Base-by-base conservation (phyloP, 2,113 vertebrate genomes). In the Leucopternis melanops region DNA sequence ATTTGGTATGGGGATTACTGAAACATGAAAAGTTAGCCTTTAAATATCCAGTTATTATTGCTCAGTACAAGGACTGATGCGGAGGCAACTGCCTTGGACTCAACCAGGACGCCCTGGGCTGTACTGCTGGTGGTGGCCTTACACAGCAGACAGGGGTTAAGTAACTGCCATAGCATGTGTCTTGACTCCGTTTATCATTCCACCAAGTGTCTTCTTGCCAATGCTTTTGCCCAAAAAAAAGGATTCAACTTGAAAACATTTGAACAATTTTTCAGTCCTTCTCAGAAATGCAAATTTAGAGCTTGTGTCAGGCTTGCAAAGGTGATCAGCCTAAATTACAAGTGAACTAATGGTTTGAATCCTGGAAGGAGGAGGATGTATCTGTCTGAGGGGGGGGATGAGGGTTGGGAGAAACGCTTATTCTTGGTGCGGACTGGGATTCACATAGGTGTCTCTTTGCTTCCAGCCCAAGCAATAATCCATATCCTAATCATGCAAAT, bases 381-480 rank as follows among this genome's bases (percentile, higher is more conserved):
- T 38, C 44, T 34, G 7, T 75, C 36, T 81, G 59, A 32, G n/a
- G 36, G 26, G 14, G 44, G 32, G 13, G 49, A 25, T 3, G 18
- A 6, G 49, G 8, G 16, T 10, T 9, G 12, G 50, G 6, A 14
- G 20, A 47, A 84, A n/a, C 5, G 5, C 6, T 47, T 3, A 11
- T 31, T 38, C 65, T 40, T 65, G 27, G 11, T 52, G 16, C 11
- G 25, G 26, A 5, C 7, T 38, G 22, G 12, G 12, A 13, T 63
- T 72, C 25, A 17, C 0, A 0, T 10, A 42, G n/a, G 6, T 52
- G 16, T 36, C 5, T 65, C 31, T 19, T 66, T 14, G 2, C 17
- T 69, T 65, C 17, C 21, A 71, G 36, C 27, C 36, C 11, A 57
- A 55, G 19, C 6, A 21, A 5, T 55, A 34, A 34, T 34, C 27